phyloP scores from a whole-genome alignment of 35 echinoderm and acorn worm genomes.

The Lytechinus variegatus region DNA sequence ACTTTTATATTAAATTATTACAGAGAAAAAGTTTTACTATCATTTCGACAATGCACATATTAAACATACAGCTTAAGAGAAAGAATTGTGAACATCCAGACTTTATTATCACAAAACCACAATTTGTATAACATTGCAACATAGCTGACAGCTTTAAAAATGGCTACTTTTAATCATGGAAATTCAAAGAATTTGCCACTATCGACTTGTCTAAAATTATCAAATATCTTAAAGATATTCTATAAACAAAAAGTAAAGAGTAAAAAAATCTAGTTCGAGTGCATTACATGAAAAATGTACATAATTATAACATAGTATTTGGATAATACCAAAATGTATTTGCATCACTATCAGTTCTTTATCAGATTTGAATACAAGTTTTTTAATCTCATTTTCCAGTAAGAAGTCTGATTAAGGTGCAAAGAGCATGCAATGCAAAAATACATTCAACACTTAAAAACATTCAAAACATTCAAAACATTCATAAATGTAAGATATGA shows the following conservation, averaged over 20 bases:
- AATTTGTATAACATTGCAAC: not conserved
- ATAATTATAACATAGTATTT: not conserved
- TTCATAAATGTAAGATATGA: not conserved
- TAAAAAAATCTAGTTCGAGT: not conserved
- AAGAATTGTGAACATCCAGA: not conserved
- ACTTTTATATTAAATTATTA: no score
- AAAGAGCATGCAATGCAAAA: not conserved
- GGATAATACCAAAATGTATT: not conserved
- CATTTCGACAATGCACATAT: not conserved
- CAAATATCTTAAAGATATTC: not conserved
- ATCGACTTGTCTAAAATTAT: not conserved
- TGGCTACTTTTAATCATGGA: not conserved
- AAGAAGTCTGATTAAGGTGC: no score
- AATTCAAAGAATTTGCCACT: not conserved
- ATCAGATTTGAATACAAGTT: not conserved
- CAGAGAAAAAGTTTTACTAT: no score
- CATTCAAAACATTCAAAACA: not conserved
- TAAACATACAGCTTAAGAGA: not conserved
- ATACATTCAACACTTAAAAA: not conserved
- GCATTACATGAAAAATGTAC: no score
- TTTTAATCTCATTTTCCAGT: no score
- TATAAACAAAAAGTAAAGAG: not conserved
- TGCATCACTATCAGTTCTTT: not conserved
- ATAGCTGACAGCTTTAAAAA: not conserved
- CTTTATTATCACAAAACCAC: not conserved